Evolutionary conservation across 2,113 vertebrate genomes (phyloP), one percentile per base, ranked within the genome.

Genomic region (Cheirogaleus medius): DNA sequence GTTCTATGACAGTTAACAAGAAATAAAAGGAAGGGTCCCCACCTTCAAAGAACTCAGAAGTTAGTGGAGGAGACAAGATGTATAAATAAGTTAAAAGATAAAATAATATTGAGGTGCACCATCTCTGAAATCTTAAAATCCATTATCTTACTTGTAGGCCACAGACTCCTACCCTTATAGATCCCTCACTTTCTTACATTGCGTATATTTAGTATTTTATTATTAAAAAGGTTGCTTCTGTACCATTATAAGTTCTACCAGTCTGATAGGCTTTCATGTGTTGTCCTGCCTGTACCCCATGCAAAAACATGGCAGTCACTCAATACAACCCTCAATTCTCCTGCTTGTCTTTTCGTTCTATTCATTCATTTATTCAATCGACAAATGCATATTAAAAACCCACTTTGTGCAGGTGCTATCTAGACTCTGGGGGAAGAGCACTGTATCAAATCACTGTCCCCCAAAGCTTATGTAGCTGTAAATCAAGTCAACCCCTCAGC

Each of bases 71-170:
- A 95, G 18, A 85, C 37, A 85, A 47, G 18, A 54, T 64, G 27
- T 60, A 94, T 58, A 87, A 94, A 92, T 90, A 76, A 83, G 13
- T 63, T 54, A 42, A 90, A 81, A 64, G 21, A 87, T 74, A 58
- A 90, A 44, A 78, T n/a, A 73, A 37, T 54, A 20, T 91, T 71
- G 11, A 94, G 81, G 27, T 71, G 32, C 1, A 66, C 23, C 32
- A 76, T 66, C 20, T 68, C n/a, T 32, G 13, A 58, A 52, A 44
- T 73, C 29, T 77, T 89, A 89, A 87, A 74, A 74, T 87, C 1
- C 9, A 83, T 34, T 23, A 32, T 29, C 34, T 49, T 71, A 25
- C 15, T 66, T n/a, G 83, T 80, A 58, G 34, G 58, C 11, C n/a
- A 76, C 68, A 66, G 52, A 27, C 1, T 10, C 14, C 7, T 73